phyloP scores from a whole-genome alignment of 2,113 vertebrate species.

The Ceuthmochares aereus region DNA sequence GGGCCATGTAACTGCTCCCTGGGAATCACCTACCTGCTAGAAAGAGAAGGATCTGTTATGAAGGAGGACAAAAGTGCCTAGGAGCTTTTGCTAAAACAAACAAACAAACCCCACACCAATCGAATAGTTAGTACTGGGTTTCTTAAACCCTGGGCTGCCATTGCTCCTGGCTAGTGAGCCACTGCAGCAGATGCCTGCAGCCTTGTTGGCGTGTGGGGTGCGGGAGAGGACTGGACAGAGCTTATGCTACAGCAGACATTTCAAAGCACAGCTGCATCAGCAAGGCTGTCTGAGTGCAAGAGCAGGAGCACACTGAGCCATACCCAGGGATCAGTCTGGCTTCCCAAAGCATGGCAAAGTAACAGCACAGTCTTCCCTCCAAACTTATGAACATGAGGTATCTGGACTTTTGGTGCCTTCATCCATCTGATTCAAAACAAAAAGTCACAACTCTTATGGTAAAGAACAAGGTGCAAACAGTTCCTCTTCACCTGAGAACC shows the following conservation, averaged over 20 bases:
- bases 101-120: background rate
- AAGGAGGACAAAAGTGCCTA: background rate
- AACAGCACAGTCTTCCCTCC: background rate
- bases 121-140: background rate
- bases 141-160: background rate
- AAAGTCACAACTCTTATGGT: background rate
- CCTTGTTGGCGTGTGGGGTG: background rate
- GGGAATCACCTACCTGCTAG: background rate
- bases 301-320: background rate
- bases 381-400: accelerated
- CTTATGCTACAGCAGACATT: background rate
- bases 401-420: background rate
- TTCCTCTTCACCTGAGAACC: background rate
- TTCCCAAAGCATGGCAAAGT: background rate
- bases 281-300: background rate
- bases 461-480: background rate
- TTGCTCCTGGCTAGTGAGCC: background rate
- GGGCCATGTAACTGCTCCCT: background rate
- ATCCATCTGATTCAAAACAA: background rate
- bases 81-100: background rate
- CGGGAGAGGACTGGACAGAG: background rate
- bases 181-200: background rate
- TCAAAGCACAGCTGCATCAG: background rate
- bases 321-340: background rate
- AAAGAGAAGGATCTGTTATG: background rate